Percentiles rank a stretch among this genome's conserved stretches.
phyloP scores from a whole-genome alignment of 2,797 vertebrate species.

The Pygocentrus nattereri region DNA sequence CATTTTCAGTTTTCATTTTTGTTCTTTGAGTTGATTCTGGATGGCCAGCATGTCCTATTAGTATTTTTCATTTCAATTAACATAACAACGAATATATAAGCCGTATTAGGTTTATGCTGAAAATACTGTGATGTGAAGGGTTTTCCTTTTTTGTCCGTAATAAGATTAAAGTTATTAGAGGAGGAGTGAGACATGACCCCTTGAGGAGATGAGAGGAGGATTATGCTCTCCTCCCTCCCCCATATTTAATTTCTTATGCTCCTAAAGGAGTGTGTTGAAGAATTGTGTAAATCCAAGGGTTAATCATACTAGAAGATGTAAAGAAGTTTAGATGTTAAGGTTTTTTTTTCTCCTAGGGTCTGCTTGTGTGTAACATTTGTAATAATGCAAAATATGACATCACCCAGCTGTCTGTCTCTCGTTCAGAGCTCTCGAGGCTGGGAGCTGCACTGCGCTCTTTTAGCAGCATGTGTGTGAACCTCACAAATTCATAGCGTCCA shows the following conservation, averaged over 20 bases:
- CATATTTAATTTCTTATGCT: conserved; percentile 38
- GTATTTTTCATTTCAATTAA: conserved; percentile 34
- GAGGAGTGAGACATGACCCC: conserved; percentile 50
- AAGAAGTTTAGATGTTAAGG: neutral
- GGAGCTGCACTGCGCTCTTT: conserved; percentile 34
- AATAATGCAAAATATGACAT: conserved; percentile 34
- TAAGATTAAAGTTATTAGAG: conserved; percentile 85
- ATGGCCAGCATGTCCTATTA: neutral
- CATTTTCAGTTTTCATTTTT: no score
- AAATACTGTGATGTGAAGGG: conserved; percentile 90
- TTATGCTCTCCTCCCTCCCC: conserved; percentile 33
- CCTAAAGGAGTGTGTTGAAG: neutral
- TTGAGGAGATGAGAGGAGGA: conserved; percentile 51
- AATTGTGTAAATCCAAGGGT: conserved; percentile 1
- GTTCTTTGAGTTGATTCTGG: no score
- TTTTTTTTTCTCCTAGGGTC: neutral
- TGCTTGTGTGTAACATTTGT: conserved; percentile 12
- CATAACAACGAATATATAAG: conserved; percentile 81
- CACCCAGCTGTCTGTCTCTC: conserved; percentile 29
- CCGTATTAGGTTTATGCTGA: conserved; percentile 90
- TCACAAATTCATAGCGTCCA: conserved; percentile 67
- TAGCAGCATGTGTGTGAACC: conserved; percentile 41
- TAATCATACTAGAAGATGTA: conserved; percentile 1
- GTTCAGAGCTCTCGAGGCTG: conserved; percentile 12
- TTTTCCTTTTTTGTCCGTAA: conserved; percentile 85